A percentile compares a stretch with the other conserved stretches of the same genome.
These are phyloP conservation scores for Myrmophylax atrothorax DNA, from an alignment of 2,113 vertebrate genomes.

Conservation along the genomic window DNA sequence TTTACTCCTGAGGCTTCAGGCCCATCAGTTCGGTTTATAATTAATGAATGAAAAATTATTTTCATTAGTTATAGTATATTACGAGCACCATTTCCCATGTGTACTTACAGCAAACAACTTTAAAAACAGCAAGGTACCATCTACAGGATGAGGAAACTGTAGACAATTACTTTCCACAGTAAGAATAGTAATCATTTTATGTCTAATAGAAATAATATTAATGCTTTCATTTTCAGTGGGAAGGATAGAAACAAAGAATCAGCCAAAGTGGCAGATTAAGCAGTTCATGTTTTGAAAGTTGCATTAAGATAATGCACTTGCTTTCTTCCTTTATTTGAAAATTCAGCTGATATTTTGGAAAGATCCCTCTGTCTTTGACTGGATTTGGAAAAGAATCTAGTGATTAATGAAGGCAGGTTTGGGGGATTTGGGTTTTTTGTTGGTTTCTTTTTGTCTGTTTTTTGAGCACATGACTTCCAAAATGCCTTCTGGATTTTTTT, in stretches of 20 bases:
- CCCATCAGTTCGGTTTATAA: background rate
- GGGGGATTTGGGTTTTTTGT: too few relatives aligned
- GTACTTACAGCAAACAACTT: background rate
- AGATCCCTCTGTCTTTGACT: background rate
- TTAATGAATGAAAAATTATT: constrained; percentile 11
- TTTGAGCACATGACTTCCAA: background rate
- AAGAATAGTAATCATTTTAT: background rate
- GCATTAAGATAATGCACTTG: background rate
- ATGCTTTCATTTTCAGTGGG: background rate
- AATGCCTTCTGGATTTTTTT: background rate
- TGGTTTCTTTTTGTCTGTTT: background rate
- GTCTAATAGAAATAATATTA: background rate
- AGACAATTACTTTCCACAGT: background rate
- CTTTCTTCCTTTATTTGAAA: background rate
- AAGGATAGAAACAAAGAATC: background rate
- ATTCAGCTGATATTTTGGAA: background rate
- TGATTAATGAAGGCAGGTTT: background rate
- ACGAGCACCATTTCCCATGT: background rate
- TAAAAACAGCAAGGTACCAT: background rate
- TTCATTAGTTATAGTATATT: background rate
- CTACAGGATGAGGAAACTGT: background rate
- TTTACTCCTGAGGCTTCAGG: constrained; percentile 20
- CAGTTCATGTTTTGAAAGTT: background rate
- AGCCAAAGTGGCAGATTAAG: constrained; percentile 7
- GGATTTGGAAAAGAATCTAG: background rate